These are phyloP conservation scores for Meloe dianella DNA, from an alignment of 2,888 invertebrate species.

Conservation along the genomic window DNA sequence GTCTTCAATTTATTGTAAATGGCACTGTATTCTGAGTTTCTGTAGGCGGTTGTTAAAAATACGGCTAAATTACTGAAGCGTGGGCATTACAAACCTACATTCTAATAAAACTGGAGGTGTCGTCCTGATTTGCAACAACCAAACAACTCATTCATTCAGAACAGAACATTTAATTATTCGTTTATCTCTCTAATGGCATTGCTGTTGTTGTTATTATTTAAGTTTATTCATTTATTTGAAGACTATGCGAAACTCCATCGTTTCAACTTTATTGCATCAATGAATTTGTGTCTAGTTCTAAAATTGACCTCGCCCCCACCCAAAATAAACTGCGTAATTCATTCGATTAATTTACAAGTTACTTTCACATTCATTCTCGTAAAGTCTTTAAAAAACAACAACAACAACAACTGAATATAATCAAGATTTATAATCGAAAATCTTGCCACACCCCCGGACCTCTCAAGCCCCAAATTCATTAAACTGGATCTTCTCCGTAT, in stretches of 20 bases:
- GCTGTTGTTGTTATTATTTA: not conserved
- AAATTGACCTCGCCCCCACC: slow-evolving; percentile 12
- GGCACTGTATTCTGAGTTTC: slow-evolving; percentile 31
- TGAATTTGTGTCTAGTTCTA: slow-evolving; percentile 13
- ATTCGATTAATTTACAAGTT: slow-evolving; percentile 10
- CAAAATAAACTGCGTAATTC: slow-evolving; percentile 12
- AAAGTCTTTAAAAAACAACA: not conserved
- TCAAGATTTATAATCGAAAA: not conserved
- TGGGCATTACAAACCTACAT: slow-evolving; percentile 48
- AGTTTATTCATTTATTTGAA: not conserved
- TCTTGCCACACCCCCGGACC: not conserved
- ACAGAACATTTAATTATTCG: slow-evolving; percentile 1
- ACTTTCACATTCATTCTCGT: slow-evolving; percentile 13
- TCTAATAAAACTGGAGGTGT: slow-evolving; percentile 48
- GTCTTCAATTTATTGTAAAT: slow-evolving; percentile 36
- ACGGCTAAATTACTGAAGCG: slow-evolving; percentile 48
- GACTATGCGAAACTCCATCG: slow-evolving; percentile 4
- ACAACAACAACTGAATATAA: not conserved
- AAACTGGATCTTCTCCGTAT: not conserved
- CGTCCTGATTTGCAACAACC: slow-evolving; percentile 26
- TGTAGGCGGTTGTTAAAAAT: slow-evolving; percentile 51
- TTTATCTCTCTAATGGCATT: not conserved
- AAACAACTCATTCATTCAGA: slow-evolving; percentile 19
- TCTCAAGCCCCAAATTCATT: no score
- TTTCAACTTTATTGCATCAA: not conserved